phyloP scores from a whole-genome alignment of 2,888 invertebrate species.

The Xestia sexstrigata region DNA sequence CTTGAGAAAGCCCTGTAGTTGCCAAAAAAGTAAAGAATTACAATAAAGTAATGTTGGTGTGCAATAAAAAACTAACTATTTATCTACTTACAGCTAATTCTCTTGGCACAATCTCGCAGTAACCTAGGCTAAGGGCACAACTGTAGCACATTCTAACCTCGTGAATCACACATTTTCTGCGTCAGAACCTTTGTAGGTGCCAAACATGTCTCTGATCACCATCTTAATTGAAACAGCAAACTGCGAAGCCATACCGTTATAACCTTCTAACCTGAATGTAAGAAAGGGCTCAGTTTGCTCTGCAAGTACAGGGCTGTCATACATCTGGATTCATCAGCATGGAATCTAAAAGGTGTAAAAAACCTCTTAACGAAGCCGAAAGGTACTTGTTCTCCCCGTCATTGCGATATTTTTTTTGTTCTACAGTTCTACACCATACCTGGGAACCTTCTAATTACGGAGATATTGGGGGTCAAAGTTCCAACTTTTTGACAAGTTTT shows the following conservation, averaged over 20 bases:
- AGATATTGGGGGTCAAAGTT: no score
- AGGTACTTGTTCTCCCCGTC: no score
- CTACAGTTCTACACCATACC: no score
- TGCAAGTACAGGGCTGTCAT: neutral
- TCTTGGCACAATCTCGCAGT: neutral
- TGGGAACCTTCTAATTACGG: no score
- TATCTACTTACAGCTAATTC: neutral
- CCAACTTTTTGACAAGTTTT: no score
- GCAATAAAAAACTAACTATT: neutral
- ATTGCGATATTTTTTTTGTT: no score
- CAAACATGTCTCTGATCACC: conserved; percentile 27
- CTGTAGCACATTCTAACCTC: neutral
- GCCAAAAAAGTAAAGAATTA: no score
- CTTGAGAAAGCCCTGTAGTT: no score
- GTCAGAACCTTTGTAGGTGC: conserved; percentile 23
- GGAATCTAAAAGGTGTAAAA: no score
- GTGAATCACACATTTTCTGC: conserved; percentile 35
- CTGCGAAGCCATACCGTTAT: conserved; percentile 27
- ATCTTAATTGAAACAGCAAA: conserved; percentile 31
- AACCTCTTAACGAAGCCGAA: no score
- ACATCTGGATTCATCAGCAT: neutral
- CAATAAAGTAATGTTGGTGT: neutral
- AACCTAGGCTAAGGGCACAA: neutral
- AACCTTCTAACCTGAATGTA: conserved; percentile 48
- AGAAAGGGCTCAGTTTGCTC: conserved; percentile 43